These are phyloP conservation scores for Phrynocephalus forsythii DNA, from an alignment of 2,797 vertebrate species.

Conservation along the genomic window DNA sequence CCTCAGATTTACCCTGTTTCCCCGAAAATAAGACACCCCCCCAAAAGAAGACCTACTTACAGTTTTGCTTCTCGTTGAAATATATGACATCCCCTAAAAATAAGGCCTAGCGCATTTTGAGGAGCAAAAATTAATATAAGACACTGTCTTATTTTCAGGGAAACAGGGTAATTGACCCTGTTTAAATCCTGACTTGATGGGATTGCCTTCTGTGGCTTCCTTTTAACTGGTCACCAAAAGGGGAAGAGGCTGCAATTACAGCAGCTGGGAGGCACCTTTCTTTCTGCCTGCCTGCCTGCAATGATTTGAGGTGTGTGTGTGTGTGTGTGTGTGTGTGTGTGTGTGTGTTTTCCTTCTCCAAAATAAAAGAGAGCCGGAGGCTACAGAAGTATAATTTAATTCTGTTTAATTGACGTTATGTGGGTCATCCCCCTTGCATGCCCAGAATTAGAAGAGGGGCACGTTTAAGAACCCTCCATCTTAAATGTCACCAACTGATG, in stretches of 20 bases:
- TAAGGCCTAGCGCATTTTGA: no score
- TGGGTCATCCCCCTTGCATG: constrained; percentile 71
- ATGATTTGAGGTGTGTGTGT: constrained; percentile 19
- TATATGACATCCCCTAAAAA: no score
- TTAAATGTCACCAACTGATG: neutral
- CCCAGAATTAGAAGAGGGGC: constrained; percentile 50
- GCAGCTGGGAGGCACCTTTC: neutral
- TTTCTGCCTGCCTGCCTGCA: constrained; percentile 22
- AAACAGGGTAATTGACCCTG: constrained; percentile 23
- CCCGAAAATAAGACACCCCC: accelerated
- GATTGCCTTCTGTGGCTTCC: neutral
- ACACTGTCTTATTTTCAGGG: no score
- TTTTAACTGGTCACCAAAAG: constrained; percentile 45
- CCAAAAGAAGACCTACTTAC: no score
- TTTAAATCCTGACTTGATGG: neutral
- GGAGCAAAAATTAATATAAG: no score
- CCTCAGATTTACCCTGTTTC: neutral
- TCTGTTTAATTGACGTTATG: constrained; percentile 67
- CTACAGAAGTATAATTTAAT: constrained; percentile 33
- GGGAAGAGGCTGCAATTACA: neutral
- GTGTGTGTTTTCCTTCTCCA: neutral
- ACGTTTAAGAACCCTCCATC: constrained; percentile 51
- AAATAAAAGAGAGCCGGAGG: constrained; percentile 33
- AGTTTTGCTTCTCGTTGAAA: no score
- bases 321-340: no score